These are phyloP conservation scores for Pteronotus mesoamericanus DNA, from an alignment of 2,797 vertebrate genomes.

Conservation along the genomic window DNA sequence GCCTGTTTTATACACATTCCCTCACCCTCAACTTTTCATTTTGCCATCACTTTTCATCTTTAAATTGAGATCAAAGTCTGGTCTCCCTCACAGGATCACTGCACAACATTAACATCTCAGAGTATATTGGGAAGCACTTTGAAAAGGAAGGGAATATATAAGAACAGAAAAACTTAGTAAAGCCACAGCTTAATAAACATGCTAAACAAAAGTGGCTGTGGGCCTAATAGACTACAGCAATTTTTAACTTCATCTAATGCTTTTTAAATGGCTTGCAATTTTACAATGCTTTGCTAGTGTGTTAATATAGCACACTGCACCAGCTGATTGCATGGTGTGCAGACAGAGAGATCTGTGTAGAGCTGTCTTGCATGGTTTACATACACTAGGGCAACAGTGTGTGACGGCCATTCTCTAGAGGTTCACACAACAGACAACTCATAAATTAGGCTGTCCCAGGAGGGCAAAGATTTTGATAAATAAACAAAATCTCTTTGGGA, in stretches of 20 bases:
- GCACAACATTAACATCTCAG: background rate
- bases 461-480: slow-evolving; percentile 5
- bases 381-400: background rate
- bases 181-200: background rate
- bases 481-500: slow-evolving; percentile 3
- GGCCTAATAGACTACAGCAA: background rate
- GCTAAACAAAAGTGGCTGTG: background rate
- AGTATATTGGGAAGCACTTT: background rate
- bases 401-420: background rate
- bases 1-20: background rate
- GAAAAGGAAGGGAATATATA: background rate
- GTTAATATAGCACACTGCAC: background rate
- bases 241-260: background rate
- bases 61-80: background rate
- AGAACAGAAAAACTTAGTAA: background rate
- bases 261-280: slow-evolving; percentile 10
- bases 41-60: background rate
- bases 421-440: background rate
- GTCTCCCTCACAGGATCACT: background rate
- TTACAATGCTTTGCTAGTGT: background rate
- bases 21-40: background rate
- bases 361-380: background rate
- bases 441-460: background rate
- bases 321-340: background rate
- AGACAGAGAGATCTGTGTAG: background rate